Evolutionary conservation across 2,888 invertebrate genomes (phyloP), one percentile per base, ranked within the genome.

Genomic region (Dryocosmus kuriphilus): DNA sequence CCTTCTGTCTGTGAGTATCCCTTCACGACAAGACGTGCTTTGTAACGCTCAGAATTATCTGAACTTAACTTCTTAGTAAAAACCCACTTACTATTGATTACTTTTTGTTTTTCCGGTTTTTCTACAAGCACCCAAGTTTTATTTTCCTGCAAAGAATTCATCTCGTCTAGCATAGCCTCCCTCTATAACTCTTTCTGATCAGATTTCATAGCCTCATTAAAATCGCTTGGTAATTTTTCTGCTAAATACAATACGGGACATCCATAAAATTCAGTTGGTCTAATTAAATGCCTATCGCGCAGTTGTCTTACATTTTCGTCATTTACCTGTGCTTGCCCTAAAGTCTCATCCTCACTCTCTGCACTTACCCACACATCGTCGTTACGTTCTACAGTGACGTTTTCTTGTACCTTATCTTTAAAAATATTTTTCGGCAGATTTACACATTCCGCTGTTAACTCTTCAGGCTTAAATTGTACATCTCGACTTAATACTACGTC

Each of bases 11-110:
- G 11, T 38, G 9, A 8, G 35, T 38, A 38, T 8, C 35, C 35
- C 11, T 38, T 11, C 8, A 38, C 35, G 35, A 38, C 35, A 38
- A 38, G 9, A 38, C 11, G 35, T 11, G 35, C 77, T 73, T 73
- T 77, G 35, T 60, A 79, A 35, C 65, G 74, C 24, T 32, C 19
- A n/a, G 46, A 71, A 9, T 16, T 65, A 32, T 76, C 22, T 24
- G n/a, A 27, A 19, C 63, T 74, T 24, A 7, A 60, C 38, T 77
- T 79, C 14, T 67, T 65, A 27, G 61, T 74, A 75, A 74, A 81
- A 27, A 80, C 80, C 78, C 78, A 79, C 22, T 41, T 16, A 55
- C 71, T 76, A 22, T 35, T 35, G 11, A 76, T 55, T n/a, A 76
- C 74, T 41, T 55, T 81, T 73, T 22, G n/a, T 62, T 65, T 63